Evolutionary conservation across 2,888 invertebrate species (phyloP).

Genomic region (Eulithis prunata): DNA sequence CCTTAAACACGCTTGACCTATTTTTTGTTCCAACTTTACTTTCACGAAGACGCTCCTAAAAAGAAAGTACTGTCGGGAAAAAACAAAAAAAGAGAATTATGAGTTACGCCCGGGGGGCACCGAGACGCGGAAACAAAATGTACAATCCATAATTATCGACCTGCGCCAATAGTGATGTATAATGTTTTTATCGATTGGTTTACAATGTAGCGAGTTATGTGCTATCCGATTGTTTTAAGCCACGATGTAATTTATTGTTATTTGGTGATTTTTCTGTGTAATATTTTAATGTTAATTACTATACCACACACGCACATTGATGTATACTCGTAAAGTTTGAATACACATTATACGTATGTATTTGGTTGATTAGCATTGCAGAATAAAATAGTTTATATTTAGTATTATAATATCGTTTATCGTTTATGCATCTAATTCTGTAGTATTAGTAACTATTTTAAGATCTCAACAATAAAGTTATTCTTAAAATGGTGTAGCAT

Average conservation of each 20-base stretch:
- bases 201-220: constrained; percentile 18
- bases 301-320: not conserved
- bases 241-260: not conserved
- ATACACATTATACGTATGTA: too few relatives aligned
- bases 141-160: constrained; percentile 78
- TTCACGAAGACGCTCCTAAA: constrained; percentile 75
- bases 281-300: not conserved
- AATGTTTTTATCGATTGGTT: constrained; percentile 33
- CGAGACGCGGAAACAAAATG: constrained; percentile 71
- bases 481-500: not conserved
- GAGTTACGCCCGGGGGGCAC: constrained; percentile 61
- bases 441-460: too few relatives aligned
- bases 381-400: too few relatives aligned
- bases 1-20: constrained; percentile 46
- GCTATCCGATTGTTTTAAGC: constrained; percentile 3
- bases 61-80: constrained; percentile 68
- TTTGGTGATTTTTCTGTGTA: not conserved
- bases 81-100: constrained; percentile 63
- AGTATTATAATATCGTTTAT: too few relatives aligned
- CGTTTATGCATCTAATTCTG: too few relatives aligned
- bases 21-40: constrained; percentile 58
- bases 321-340: too few relatives aligned
- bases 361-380: too few relatives aligned
- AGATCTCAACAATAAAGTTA: too few relatives aligned
- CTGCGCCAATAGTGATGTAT: constrained; percentile 60